Evolutionary conservation across 2,888 invertebrate species (phyloP).

Genomic region (Chrysolina americana): DNA sequence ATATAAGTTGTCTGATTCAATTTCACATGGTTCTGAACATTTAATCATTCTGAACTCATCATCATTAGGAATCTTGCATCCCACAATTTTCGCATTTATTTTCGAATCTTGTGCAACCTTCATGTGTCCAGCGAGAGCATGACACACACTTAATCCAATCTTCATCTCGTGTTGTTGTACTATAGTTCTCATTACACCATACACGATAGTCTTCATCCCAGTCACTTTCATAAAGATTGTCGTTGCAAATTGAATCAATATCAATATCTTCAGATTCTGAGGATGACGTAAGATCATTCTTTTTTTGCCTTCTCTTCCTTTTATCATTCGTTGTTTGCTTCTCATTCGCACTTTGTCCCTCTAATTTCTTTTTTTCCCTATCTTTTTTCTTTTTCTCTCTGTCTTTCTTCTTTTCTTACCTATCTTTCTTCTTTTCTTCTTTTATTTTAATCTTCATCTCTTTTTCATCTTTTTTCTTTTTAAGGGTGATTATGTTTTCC

Average conservation of each 20-base stretch:
- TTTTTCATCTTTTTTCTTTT: background rate
- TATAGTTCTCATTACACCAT: background rate
- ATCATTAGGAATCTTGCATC: no score
- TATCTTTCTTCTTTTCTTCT: background rate
- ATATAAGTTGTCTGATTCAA: no score
- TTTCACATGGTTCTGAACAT: no score
- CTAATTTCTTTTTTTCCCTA: background rate
- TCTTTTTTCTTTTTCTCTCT: background rate
- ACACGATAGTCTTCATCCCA: background rate
- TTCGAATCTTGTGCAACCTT: no score
- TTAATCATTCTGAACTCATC: no score
- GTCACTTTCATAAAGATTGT: background rate
- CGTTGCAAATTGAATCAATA: background rate
- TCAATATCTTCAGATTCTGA: background rate
- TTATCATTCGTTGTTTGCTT: background rate
- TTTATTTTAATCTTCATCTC: background rate
- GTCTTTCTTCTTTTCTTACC: background rate
- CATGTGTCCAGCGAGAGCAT: no score
- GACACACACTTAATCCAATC: no score
- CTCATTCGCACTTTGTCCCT: background rate
- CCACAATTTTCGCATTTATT: no score
- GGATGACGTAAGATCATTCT: background rate
- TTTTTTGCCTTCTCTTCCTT: background rate
- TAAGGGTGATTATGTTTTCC: background rate
- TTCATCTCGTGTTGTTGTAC: background rate